Base-by-base conservation (phyloP, 2,888 invertebrate species). In the Anticlea derivata region DNA sequence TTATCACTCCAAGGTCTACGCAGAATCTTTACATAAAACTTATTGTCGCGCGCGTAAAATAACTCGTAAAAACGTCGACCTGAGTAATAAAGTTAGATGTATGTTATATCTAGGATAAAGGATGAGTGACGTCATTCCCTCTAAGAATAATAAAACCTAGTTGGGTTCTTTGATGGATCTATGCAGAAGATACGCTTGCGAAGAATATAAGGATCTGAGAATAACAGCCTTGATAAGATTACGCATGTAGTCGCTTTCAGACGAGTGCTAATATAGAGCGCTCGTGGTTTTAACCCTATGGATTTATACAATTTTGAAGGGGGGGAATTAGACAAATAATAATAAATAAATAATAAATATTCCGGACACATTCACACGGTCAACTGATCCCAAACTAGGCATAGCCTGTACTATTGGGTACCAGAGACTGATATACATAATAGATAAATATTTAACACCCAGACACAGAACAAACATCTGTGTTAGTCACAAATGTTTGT, bases 1-100 rank as follows among this genome's bases (percentile, higher is more conserved):
- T 17, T 38, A 47, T 47, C 44, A 31, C 33, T 48, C 34, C 5
- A 5, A 24, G 38, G 33, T 24, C 33, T 38, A 7, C 41, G 31
- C 34, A 35, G 51, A 57, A 62, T 58, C 54, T 61, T 61, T 55
- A 55, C 53, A 50, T 54, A 55, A 58, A 59, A 60, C 56, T 58
- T 60, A 60, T 60, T 60, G 60, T 62, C 60, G 35, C 58, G 17
- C 12, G 51, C 55, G 60, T 62, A 62, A 58, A 60, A 58, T 55
- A 58, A 46, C 29, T 55, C 60, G 59, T 61, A 58, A 61, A 57
- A 58, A 50, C 38, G 56, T 56, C 48, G 55, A 57, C 56, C 50
- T 53, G 54, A 37, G 49, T 53, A 51, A 59, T 57, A 61, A 61
- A 58, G 47, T 47, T 41, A 45, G 55, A 58, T 44, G 40, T 55